Conservation (phyloP, 1,140 invertebrate species). For the Apis cerana region DNA sequence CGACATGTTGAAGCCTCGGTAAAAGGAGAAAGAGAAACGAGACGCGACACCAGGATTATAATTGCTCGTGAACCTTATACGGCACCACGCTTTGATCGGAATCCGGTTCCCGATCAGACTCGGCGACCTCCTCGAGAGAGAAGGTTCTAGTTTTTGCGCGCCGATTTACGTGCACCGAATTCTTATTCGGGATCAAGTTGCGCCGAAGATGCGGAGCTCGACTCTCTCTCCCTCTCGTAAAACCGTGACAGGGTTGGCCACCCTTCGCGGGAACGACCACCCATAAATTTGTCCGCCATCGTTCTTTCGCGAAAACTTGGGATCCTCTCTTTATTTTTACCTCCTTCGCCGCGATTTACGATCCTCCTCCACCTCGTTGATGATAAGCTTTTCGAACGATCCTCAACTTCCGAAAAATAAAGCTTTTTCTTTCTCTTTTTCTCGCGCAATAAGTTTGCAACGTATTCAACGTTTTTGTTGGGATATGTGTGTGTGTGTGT, state of each 20-base stretch:
- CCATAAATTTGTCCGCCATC: conserved; percentile 30
- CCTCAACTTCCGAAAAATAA: neutral
- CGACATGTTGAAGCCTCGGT: neutral
- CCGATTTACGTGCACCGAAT: conserved; percentile 2
- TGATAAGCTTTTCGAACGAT: conserved; percentile 4
- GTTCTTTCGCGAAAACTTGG: conserved; percentile 6
- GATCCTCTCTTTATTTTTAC: neutral
- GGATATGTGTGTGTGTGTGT: no score
- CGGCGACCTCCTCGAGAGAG: neutral
- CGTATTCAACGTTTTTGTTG: no score
- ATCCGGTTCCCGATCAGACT: conserved; percentile 33
- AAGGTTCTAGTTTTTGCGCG: neutral
- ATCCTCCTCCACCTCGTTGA: neutral
- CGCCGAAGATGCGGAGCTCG: neutral
- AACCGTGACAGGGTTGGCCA: neutral
- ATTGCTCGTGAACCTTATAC: conserved; percentile 37
- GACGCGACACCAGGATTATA: conserved; percentile 13
- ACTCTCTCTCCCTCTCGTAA: neutral
- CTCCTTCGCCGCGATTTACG: conserved; percentile 14
- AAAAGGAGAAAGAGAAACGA: neutral
- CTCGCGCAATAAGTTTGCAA: neutral
- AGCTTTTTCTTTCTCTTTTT: neutral
- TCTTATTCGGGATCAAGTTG: conserved; percentile 33
- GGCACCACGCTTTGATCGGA: conserved; percentile 10
- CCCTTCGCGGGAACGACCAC: neutral